phyloP scores from a whole-genome alignment of 2,113 vertebrate genomes.

The Colossoma macropomum region DNA sequence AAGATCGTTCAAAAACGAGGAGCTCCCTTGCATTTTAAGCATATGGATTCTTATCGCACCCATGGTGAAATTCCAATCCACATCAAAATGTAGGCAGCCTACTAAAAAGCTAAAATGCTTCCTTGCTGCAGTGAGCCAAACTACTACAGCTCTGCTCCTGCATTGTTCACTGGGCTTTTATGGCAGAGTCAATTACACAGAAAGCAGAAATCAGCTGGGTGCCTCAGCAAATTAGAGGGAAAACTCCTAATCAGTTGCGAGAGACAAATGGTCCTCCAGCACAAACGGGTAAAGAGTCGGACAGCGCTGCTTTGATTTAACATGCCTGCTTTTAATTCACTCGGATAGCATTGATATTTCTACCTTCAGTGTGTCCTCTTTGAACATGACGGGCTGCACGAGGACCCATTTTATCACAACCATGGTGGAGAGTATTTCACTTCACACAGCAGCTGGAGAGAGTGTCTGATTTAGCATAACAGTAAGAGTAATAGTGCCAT shows the following conservation, averaged over 20 bases:
- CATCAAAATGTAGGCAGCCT: conserved; percentile 3
- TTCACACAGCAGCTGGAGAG: not conserved
- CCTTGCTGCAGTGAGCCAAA: not conserved
- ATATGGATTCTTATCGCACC: conserved; percentile 23
- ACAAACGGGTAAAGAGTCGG: not conserved
- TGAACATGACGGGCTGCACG: not conserved
- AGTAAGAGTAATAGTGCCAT: conserved; percentile 45
- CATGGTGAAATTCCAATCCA: conserved; percentile 24
- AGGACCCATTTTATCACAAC: not conserved
- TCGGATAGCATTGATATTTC: not conserved
- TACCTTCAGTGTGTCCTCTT: not conserved
- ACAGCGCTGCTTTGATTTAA: not conserved
- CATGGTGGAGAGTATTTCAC: not conserved
- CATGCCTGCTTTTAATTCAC: not conserved
- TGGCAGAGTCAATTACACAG: conserved; percentile 30
- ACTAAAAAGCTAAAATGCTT: conserved; percentile 13
- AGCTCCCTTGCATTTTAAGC: conserved; percentile 5
- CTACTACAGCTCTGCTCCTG: not conserved
- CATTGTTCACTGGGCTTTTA: conserved; percentile 41
- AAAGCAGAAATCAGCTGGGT: conserved; percentile 34
- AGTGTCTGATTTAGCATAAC: conserved; percentile 31
- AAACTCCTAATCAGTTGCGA: conserved; percentile 29
- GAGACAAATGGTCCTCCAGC: conserved; percentile 9
- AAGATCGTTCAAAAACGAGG: not conserved
- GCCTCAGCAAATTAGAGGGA: conserved; percentile 40